A percentile compares a stretch with the other conserved stretches of the same genome.
Evolutionary conservation across 2,888 invertebrate genomes (phyloP).

Genomic region (Iselma pallidipennis): DNA sequence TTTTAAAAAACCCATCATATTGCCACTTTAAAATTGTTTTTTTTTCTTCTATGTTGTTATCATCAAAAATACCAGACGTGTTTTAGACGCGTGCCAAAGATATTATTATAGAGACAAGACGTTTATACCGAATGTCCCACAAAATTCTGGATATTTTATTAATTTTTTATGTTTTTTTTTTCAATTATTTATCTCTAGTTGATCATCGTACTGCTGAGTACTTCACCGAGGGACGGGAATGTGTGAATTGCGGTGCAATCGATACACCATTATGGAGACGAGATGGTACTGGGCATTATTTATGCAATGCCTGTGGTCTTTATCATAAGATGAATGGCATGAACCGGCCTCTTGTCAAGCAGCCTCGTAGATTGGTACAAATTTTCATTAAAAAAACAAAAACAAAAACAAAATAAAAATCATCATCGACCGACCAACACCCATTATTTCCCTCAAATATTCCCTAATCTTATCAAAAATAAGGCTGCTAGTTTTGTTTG

Average conservation of each 20-base stretch:
- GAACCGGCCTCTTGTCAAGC: conserved; percentile 90
- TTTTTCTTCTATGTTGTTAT: background rate
- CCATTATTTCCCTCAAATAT: background rate
- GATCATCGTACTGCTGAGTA: conserved; percentile 54
- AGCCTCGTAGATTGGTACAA: conserved; percentile 85
- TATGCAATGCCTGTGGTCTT: conserved; percentile 99
- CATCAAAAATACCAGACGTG: conserved; percentile 13
- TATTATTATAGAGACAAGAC: background rate
- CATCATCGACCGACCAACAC: conserved; percentile 40
- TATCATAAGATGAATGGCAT: conserved; percentile 97
- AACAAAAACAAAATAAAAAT: conserved; percentile 3
- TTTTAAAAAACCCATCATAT: background rate
- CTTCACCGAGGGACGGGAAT: conserved; percentile 87
- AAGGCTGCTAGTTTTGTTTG: background rate
- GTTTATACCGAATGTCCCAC: background rate
- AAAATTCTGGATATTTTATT: background rate
- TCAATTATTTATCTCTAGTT: conserved; percentile 35
- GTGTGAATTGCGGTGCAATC: conserved; percentile 97
- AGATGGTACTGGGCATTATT: conserved; percentile 98
- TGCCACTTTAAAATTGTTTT: background rate
- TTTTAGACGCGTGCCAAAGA: conserved; percentile 25
- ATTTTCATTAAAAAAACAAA: conserved; percentile 1
- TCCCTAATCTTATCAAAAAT: too few species aligned
- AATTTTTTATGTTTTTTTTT: background rate
- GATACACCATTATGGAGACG: conserved; percentile 97